phyloP scores from a whole-genome alignment of 2,888 invertebrate genomes.

The Yponomeuta sedellus region DNA sequence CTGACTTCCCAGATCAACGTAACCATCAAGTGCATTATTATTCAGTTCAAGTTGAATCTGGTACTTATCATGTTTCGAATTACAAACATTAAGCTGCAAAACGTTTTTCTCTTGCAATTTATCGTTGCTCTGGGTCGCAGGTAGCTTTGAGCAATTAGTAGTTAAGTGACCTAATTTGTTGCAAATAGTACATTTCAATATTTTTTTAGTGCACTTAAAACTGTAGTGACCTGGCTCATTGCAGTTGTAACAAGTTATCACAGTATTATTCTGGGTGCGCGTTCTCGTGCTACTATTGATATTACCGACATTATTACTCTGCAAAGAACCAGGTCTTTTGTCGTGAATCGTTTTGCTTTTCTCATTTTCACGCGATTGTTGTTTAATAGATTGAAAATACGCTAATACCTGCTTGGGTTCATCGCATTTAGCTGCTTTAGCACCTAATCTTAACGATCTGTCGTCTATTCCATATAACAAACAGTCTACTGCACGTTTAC shows the following conservation, averaged over 20 bases:
- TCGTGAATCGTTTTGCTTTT: neutral
- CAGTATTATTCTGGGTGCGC: neutral
- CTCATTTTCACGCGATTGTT: neutral
- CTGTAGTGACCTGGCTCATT: constrained; percentile 3
- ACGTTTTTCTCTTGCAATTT: neutral
- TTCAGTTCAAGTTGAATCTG: neutral
- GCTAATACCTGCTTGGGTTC: constrained; percentile 13
- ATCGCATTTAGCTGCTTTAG: constrained; percentile 9
- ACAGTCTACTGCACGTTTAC: constrained; percentile 20
- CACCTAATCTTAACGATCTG: constrained; percentile 4
- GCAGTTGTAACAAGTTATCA: neutral
- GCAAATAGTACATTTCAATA: neutral
- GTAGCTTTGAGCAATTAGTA: neutral
- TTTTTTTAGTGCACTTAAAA: neutral
- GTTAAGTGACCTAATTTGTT: neutral
- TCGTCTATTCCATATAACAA: constrained; percentile 14
- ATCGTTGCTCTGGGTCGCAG: neutral
- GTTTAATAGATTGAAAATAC: constrained; percentile 13
- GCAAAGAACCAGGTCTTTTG: neutral
- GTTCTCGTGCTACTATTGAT: neutral
- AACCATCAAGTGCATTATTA: neutral
- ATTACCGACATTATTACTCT: neutral
- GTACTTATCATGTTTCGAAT: neutral
- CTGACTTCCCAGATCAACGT: constrained; percentile 7
- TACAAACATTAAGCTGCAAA: neutral